These are phyloP conservation scores for Tetropium fuscum DNA, from an alignment of 2,888 invertebrate genomes.

Conservation along the genomic window DNA sequence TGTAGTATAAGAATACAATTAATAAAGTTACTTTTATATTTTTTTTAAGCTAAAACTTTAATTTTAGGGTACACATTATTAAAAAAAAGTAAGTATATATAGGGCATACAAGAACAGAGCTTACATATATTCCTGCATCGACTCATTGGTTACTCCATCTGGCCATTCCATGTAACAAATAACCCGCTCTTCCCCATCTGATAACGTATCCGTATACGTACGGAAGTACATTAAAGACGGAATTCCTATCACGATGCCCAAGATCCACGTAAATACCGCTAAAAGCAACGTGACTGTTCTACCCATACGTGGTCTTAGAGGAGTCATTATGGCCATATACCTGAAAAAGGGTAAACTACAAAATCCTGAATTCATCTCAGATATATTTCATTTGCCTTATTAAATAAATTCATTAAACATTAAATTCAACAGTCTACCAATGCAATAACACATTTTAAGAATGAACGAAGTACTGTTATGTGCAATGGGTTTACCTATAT, in stretches of 20 bases:
- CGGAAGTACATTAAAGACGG: slow-evolving; percentile 89
- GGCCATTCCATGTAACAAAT: slow-evolving; percentile 91
- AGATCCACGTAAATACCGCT: slow-evolving; percentile 86
- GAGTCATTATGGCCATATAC: slow-evolving; percentile 96
- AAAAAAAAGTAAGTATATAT: too few species aligned
- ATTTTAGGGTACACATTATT: too few species aligned
- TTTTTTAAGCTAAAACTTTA: too few species aligned
- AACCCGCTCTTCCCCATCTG: slow-evolving; percentile 72
- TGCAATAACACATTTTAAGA: too few species aligned
- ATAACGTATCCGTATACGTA: slow-evolving; percentile 69
- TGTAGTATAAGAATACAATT: too few species aligned
- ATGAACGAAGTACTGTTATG: too few species aligned
- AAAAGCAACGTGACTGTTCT: slow-evolving; percentile 85
- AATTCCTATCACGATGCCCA: slow-evolving; percentile 82
- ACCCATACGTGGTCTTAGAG: slow-evolving; percentile 89
- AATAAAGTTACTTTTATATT: too few species aligned
- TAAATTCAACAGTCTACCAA: too few species aligned
- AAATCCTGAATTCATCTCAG: too few species aligned
- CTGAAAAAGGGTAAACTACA: slow-evolving; percentile 69
- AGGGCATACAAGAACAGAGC: not conserved
- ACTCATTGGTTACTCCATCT: slow-evolving; percentile 79
- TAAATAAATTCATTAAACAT: too few species aligned
- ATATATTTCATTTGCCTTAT: too few species aligned
- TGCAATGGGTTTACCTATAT: too few species aligned
- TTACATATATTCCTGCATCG: slow-evolving; percentile 74